Base-by-base conservation (phyloP, 2,797 vertebrate species). In the Arctocebus calabarensis region DNA sequence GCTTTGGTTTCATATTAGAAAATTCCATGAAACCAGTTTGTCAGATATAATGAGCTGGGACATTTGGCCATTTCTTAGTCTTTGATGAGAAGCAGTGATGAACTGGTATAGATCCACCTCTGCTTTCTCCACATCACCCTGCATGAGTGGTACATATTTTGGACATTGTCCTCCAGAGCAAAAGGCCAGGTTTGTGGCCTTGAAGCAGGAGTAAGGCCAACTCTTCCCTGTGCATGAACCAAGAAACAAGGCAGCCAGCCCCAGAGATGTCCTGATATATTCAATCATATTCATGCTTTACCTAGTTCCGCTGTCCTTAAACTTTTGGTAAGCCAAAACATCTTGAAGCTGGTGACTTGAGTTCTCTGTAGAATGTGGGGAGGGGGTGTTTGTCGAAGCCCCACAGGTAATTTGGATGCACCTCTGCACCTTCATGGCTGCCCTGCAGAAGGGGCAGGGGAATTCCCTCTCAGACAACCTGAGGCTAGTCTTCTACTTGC, bases 1-100 rank as follows among this genome's bases (percentile, higher is more conserved):
- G 59, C 20, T 48, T 73, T 73, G 37, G 12, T 64, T 91, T 91
- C 57, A 27, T 37, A 70, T 84, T 37, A 86, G 85, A 96, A 94
- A 85, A 81, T 61, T 75, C 59, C 68, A 81, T 19, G 74, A 85
- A 81, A 90, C 25, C 57, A 48, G n/a, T 68, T 10, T 70, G 83
- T 82, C 48, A 82, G 2, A 8, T 74, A 34, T 74, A 71, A 71
- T 45, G 66, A 84, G 45, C 32, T 16, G 3, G 82, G 22, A 22
- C 48, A 64, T 34, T 40, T 55, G 20, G 22, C 73, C n/a, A 23
- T 43, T 78, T 83, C 71, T 71, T 61, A 71, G 40, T 40, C 43
- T 64, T 45, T 84, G 73, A 32, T 74, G 62, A 88, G 61, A 87
- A 94, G 70, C 61, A 64, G 52, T n/a, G 37, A 68, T 11, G 74